Evolutionary conservation across 1,140 invertebrate genomes (phyloP), one percentile per base, ranked within the genome.

Genomic region (Scaptomyza montana): DNA sequence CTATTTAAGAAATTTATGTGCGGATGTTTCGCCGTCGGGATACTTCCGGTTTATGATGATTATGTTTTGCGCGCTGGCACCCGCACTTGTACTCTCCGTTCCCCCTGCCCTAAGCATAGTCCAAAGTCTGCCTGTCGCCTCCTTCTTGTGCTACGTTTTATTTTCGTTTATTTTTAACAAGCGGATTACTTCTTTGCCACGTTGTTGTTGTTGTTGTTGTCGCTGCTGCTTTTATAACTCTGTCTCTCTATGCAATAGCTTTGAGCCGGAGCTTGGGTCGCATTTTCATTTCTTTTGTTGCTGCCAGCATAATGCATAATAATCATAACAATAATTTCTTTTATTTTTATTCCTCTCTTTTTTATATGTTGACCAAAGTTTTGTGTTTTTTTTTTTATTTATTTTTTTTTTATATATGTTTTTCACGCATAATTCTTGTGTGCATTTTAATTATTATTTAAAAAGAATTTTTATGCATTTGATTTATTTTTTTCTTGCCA

Each of bases 11-110:
- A 90, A 90, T 90, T 90, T 90, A 90, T 90, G 80, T 79, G 80
- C 87, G 87, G 87, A 90, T 90, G 82, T 90, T 90, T 90, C 90
- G 82, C 87, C 84, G 82, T 90, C 89, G 89, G 87, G 77, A 89
- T 87, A 90, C 87, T 90, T 90, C 87, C 87, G 87, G 87, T 90
- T 90, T 90, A 90, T 90, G 87, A 90, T 90, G 87, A 90, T 90
- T 90, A 90, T 90, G 84, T 89, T 89, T 66, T 89, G 64, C 74
- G 71, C 72, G 76, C 76, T 59, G 50, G 59, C 80, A 59, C 41
- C 55, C 56, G 12, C 43, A 70, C 60, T 63, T 30, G 30, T 33
- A 12, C 47, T 16, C 53, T 25, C n/a, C 25, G 4, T 28, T 1
- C 10, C 12, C 16, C 46, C 13, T 39, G 56, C 1, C 4, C 5